Percentiles rank a stretch among this genome's conserved stretches.
Conservation (phyloP, 2,888 invertebrate species). For the Lamellibrachia columna region DNA sequence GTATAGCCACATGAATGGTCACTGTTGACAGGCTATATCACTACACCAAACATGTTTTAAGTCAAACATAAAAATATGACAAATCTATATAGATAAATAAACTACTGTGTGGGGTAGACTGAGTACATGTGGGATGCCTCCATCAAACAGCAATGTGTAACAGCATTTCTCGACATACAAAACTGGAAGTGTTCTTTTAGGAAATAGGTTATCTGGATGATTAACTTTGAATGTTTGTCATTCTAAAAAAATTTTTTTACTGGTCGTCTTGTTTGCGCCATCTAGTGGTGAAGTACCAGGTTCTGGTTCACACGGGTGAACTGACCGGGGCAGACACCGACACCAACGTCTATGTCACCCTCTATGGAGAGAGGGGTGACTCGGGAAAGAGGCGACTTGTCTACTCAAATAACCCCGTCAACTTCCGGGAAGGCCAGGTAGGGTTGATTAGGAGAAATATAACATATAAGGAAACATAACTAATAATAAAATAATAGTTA, state of each 20-base stretch:
- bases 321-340: conserved; percentile 58
- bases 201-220: neutral
- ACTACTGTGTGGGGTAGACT: too few relatives aligned
- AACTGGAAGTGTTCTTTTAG: neutral
- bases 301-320: conserved; percentile 59
- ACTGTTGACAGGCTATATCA: too few relatives aligned
- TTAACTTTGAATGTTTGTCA: neutral
- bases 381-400: conserved; percentile 57
- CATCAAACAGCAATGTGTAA: too few relatives aligned
- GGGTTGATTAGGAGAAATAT: neutral
- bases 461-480: too few relatives aligned
- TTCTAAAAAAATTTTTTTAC: neutral
- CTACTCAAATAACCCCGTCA: conserved; percentile 49
- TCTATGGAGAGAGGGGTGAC: conserved; percentile 60
- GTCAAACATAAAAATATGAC: too few relatives aligned
- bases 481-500: too few relatives aligned
- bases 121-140: too few relatives aligned
- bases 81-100: too few relatives aligned
- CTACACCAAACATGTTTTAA: too few relatives aligned
- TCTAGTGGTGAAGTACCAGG: conserved; percentile 53
- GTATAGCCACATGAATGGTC: too few relatives aligned
- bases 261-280: neutral
- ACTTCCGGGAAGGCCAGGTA: conserved; percentile 59
- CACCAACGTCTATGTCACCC: conserved; percentile 54
- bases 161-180: too few relatives aligned